Evolutionary conservation across 2,113 vertebrate genomes (phyloP).

Genomic region (Anolis carolinensis): DNA sequence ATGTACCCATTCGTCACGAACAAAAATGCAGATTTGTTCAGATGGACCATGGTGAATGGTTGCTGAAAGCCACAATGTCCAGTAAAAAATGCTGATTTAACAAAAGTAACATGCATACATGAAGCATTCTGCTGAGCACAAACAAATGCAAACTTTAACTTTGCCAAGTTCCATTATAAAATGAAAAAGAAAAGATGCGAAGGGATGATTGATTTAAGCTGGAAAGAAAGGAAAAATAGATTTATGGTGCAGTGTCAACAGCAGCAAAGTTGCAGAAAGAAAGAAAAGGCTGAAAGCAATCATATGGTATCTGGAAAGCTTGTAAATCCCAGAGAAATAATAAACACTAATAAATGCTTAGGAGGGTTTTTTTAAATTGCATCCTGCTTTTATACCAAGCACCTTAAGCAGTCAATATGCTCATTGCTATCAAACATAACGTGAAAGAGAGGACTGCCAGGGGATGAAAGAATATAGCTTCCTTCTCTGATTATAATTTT

Average conservation of each 20-base stretch:
- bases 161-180: slow-evolving; percentile 22
- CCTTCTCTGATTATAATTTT: not conserved
- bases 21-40: not conserved
- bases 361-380: slow-evolving; percentile 45
- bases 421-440: not conserved
- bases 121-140: slow-evolving; percentile 48
- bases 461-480: not conserved
- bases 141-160: slow-evolving; percentile 25
- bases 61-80: not conserved
- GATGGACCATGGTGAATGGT: not conserved
- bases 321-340: slow-evolving; percentile 49
- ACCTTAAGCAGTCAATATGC: not conserved
- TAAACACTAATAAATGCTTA: slow-evolving; percentile 36
- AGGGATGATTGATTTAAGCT: slow-evolving; percentile 31
- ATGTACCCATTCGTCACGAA: not conserved
- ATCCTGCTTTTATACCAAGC: slow-evolving; percentile 32
- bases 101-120: not conserved
- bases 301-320: slow-evolving; percentile 33
- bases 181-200: slow-evolving; percentile 11
- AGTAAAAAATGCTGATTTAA: not conserved
- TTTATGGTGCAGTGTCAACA: slow-evolving; percentile 34
- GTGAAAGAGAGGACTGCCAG: not conserved
- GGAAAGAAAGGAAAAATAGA: slow-evolving; percentile 29
- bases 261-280: slow-evolving; percentile 34
- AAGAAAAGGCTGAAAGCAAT: slow-evolving; percentile 49